Percentiles rank a stretch among this genome's conserved stretches.
Conservation (phyloP, 2,888 invertebrate species). For the Hydriomena furcata region DNA sequence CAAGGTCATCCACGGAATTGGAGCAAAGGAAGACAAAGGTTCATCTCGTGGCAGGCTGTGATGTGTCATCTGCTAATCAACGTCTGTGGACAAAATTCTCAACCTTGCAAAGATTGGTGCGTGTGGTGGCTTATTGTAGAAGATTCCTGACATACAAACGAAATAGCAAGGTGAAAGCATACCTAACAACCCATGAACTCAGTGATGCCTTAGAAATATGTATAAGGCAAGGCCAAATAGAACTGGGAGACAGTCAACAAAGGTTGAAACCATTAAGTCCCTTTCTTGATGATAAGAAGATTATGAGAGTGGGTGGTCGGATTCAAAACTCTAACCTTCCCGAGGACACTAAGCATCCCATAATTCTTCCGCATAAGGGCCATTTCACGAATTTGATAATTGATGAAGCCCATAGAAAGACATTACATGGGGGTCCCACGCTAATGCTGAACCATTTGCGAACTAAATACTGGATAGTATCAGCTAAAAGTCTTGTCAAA, state of each 20-base stretch:
- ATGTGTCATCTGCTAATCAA: too few species aligned
- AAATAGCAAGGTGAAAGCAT: background rate
- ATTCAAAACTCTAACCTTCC: too few species aligned
- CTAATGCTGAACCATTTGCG: constrained; percentile 8
- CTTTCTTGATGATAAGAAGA: background rate
- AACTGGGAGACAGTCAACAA: background rate
- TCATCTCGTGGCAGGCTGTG: too few species aligned
- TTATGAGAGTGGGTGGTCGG: too few species aligned
- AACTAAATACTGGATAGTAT: constrained; percentile 31
- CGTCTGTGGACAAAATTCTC: too few species aligned
- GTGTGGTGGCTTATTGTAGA: constrained; percentile 1
- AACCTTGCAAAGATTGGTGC: background rate
- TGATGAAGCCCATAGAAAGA: constrained; percentile 30
- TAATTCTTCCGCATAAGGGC: too few species aligned
- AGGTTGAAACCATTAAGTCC: constrained; percentile 6
- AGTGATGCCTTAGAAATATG: background rate
- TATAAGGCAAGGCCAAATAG: background rate
- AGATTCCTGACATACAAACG: background rate
- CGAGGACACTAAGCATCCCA: too few species aligned
- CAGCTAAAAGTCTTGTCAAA: constrained; percentile 17
- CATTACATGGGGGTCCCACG: constrained; percentile 34
- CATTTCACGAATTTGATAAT: constrained; percentile 21
- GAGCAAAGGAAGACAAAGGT: background rate
- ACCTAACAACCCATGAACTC: background rate
- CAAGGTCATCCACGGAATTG: background rate